These are phyloP conservation scores for Tachuris rubrigastra DNA, from an alignment of 2,113 vertebrate genomes.

Conservation along the genomic window DNA sequence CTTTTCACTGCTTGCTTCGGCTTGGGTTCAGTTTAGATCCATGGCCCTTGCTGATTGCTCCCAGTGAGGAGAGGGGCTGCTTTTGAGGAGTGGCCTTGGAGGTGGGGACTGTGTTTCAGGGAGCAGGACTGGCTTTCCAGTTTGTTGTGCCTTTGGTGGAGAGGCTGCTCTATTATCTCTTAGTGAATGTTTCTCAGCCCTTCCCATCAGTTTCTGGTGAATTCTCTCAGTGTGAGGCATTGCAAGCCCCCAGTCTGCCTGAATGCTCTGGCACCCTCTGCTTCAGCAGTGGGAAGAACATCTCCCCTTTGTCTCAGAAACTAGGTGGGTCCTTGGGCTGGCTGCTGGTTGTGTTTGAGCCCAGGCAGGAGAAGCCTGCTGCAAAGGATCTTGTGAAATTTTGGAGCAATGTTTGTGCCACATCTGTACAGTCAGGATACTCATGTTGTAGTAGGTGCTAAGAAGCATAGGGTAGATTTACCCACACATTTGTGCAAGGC, in stretches of 20 bases:
- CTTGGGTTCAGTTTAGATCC: not conserved
- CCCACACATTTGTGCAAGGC: not conserved
- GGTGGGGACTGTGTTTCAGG: not conserved
- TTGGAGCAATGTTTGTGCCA: not conserved
- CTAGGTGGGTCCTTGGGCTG: not conserved
- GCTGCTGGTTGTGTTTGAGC: not conserved
- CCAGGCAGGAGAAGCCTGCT: not conserved
- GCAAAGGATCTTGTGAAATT: not conserved
- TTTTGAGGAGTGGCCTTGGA: not conserved
- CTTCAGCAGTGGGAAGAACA: not conserved
- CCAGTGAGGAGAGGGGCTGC: not conserved
- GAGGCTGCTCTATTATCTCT: not conserved
- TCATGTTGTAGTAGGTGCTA: not conserved
- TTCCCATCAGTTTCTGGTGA: not conserved
- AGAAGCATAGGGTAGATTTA: not conserved
- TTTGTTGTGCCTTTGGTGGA: not conserved
- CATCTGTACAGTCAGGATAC: not conserved
- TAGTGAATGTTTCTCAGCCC: accelerated
- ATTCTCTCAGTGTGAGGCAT: not conserved
- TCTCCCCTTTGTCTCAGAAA: not conserved
- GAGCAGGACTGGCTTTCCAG: not conserved
- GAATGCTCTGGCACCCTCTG: not conserved
- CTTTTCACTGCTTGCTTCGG: not conserved
- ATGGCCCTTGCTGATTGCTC: not conserved
- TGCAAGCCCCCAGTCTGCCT: not conserved